phyloP scores from a whole-genome alignment of 2,113 vertebrate species.

The Athene noctua region DNA sequence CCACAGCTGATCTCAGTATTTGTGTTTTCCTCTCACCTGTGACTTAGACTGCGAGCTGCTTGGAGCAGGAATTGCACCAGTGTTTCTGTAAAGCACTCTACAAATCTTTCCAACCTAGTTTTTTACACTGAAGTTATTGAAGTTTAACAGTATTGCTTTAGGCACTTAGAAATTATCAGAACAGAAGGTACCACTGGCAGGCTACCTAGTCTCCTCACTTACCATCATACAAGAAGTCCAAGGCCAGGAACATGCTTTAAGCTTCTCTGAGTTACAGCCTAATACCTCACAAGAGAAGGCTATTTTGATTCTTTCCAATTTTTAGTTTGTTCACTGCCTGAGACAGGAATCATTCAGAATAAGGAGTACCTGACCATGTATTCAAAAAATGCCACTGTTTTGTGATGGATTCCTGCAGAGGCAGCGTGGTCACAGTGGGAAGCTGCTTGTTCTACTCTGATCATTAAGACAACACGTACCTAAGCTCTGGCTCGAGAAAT shows the following conservation, averaged over 20 bases:
- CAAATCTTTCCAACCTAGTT: not conserved
- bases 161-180: not conserved
- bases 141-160: not conserved
- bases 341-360: not conserved
- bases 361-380: not conserved
- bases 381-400: not conserved
- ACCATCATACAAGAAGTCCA: not conserved
- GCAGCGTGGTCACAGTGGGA: not conserved
- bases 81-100: not conserved
- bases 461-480: not conserved
- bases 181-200: not conserved
- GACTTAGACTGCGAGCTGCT: not conserved
- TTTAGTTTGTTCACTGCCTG: not conserved
- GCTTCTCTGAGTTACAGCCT: not conserved
- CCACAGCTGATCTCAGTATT: not conserved
- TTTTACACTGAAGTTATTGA: not conserved
- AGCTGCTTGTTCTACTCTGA: not conserved
- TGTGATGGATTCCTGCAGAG: not conserved
- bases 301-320: not conserved
- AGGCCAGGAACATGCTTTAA: not conserved
- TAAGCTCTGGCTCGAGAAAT: not conserved
- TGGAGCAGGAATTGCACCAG: not conserved
- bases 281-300: not conserved
- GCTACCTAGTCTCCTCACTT: not conserved
- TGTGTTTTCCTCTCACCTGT: not conserved